Conservation (phyloP, 2,797 vertebrate genomes). For the Streptopelia turtur region DNA sequence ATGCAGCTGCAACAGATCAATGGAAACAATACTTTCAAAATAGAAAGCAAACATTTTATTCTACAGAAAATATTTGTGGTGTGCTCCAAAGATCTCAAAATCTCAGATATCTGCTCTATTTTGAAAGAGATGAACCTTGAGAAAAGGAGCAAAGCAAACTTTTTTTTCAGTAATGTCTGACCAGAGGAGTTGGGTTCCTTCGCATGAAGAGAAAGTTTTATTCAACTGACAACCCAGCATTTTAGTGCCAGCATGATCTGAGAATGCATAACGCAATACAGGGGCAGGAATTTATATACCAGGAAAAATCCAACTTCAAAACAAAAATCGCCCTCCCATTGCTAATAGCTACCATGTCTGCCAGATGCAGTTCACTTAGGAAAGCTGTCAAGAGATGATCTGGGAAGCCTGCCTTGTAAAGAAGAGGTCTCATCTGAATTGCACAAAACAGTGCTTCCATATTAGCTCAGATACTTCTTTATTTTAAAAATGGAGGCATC, state of each 20-base stretch:
- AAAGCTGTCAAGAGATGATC: background rate
- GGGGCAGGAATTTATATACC: background rate
- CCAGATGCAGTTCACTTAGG: background rate
- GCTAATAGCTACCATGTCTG: background rate
- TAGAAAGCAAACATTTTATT: background rate
- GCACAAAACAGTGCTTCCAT: background rate
- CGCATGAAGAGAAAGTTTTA: background rate
- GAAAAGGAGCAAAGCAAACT: background rate
- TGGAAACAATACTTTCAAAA: background rate
- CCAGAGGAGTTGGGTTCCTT: background rate
- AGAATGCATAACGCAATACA: background rate
- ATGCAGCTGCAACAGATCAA: background rate
- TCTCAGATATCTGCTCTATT: background rate
- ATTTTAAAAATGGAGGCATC: background rate
- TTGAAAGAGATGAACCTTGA: background rate
- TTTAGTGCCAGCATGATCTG: background rate
- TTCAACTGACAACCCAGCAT: background rate
- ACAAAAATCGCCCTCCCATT: background rate
- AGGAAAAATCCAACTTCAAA: background rate
- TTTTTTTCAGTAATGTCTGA: background rate
- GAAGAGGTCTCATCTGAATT: background rate
- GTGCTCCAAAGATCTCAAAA: background rate
- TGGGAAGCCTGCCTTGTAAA: background rate
- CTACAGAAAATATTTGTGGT: background rate
- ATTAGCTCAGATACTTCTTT: background rate